Conservation (phyloP, 2,113 vertebrate species). For the Puntigrus tetrazona region DNA sequence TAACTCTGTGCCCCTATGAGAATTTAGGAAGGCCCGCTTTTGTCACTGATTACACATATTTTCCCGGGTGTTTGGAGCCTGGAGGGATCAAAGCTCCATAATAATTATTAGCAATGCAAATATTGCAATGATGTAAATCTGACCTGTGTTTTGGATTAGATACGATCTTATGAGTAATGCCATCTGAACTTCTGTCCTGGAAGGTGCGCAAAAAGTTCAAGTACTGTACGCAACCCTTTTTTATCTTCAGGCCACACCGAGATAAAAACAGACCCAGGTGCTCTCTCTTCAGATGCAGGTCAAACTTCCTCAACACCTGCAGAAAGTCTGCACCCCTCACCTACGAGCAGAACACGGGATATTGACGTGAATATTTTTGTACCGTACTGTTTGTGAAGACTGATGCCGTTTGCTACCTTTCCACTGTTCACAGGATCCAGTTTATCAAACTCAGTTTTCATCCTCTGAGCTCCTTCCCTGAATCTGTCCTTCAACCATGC, state of each 20-base stretch:
- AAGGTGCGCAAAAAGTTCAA: constrained; percentile 58
- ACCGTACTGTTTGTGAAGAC: background rate
- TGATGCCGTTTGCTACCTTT: constrained; percentile 47
- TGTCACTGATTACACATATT: background rate
- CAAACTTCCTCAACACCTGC: constrained; percentile 57
- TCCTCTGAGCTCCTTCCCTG: constrained; percentile 59
- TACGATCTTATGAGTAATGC: constrained; percentile 61
- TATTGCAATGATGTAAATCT: background rate
- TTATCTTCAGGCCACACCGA: constrained; percentile 57
- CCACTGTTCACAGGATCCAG: constrained; percentile 54
- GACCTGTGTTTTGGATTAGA: constrained; percentile 61
- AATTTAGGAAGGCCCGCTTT: background rate
- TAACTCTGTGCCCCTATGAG: background rate
- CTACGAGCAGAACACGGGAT: constrained; percentile 23
- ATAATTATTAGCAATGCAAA: background rate
- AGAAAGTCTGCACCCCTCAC: constrained; percentile 60
- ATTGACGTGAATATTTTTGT: background rate
- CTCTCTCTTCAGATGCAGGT: constrained; percentile 57
- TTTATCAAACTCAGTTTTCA: constrained; percentile 67
- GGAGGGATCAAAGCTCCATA: background rate
- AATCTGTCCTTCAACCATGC: constrained; percentile 66
- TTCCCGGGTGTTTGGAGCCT: background rate
- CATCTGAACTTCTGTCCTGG: constrained; percentile 55
- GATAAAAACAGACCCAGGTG: constrained; percentile 63
- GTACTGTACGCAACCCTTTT: constrained; percentile 53